Conservation (phyloP, 2,888 invertebrate species). For the Euplagia quadripunctaria region DNA sequence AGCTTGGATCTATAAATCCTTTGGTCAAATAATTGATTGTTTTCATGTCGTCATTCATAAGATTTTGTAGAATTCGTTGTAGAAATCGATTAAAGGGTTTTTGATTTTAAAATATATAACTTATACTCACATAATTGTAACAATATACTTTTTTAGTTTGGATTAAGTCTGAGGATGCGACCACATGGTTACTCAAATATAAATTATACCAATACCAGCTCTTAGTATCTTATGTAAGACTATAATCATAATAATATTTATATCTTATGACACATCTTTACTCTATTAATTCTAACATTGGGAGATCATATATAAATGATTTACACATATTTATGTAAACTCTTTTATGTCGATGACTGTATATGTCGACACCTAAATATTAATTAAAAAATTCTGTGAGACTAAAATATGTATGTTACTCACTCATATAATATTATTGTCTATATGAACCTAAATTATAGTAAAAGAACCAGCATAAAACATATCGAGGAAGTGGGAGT, state of each 20-base stretch:
- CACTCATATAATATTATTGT: neutral
- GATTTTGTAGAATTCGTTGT: neutral
- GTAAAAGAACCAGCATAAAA: slow-evolving; percentile 71
- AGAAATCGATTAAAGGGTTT: neutral
- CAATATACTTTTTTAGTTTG: neutral
- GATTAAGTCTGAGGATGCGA: neutral
- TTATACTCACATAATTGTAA: neutral
- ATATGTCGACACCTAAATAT: neutral
- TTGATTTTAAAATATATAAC: neutral
- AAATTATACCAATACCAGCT: neutral
- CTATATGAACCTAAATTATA: neutral
- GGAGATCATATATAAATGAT: neutral
- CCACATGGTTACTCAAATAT: neutral
- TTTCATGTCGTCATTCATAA: neutral
- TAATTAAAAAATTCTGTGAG: neutral
- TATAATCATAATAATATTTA: neutral
- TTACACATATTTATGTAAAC: neutral
- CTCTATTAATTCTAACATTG: neutral
- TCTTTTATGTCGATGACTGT: neutral
- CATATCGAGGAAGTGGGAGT: slow-evolving; percentile 71
- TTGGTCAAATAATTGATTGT: neutral
- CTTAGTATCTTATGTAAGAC: neutral
- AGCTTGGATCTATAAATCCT: neutral
- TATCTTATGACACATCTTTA: neutral
- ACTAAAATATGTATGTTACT: neutral